phyloP scores from a whole-genome alignment of 2,797 vertebrate genomes.

The Rhinatrema bivittatum region DNA sequence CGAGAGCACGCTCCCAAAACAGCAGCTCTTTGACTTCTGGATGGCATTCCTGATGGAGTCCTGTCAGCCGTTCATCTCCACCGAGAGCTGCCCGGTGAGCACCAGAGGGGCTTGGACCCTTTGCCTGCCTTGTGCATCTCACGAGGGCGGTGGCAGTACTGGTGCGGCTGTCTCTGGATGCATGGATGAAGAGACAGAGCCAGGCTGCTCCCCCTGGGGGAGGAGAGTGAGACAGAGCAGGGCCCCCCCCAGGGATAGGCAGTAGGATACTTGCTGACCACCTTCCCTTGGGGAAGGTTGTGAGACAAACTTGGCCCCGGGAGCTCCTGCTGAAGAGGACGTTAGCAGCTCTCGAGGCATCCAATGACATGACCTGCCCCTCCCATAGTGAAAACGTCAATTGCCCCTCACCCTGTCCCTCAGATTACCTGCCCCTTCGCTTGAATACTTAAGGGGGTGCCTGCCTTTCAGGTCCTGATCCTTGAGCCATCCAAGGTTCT shows the following conservation, averaged over 20 bases:
- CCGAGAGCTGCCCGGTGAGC: conserved; percentile 64
- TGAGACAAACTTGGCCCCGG: too few species aligned
- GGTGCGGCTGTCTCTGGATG: too few species aligned
- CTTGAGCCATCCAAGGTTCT: conserved; percentile 75
- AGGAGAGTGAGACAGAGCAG: background rate
- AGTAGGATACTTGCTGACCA: too few species aligned
- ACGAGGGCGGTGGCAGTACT: too few species aligned
- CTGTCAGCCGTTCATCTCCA: conserved; percentile 62
- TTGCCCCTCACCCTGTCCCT: too few species aligned
- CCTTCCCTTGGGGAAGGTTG: too few species aligned
- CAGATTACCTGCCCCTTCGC: background rate
- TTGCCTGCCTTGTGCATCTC: too few species aligned
- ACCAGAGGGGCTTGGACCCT: too few species aligned
- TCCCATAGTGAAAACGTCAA: background rate
- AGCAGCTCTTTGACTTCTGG: conserved; percentile 74
- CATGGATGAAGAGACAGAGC: too few species aligned
- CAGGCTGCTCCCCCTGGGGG: background rate
- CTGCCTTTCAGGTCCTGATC: conserved; percentile 69
- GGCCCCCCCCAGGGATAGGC: too few species aligned
- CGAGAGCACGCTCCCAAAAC: conserved; percentile 47
- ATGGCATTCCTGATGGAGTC: conserved; percentile 72
- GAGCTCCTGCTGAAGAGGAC: too few species aligned
- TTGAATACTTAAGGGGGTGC: too few species aligned
- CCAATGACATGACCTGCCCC: background rate
- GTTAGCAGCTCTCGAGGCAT: background rate